phyloP scores from a whole-genome alignment of 2,113 vertebrate species.

The Pelobates fuscus region DNA sequence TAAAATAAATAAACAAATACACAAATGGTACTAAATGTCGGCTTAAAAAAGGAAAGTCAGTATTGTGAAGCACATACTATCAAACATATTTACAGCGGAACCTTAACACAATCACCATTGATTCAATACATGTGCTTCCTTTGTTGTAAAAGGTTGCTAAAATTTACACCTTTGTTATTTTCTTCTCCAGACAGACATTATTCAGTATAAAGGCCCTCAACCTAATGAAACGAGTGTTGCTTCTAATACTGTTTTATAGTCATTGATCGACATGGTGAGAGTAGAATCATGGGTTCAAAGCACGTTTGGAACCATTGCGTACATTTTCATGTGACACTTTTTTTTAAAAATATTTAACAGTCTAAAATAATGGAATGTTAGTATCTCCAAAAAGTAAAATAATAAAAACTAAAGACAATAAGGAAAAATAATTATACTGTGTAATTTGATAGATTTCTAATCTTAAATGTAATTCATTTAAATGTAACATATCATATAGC shows the following conservation, averaged over 20 bases:
- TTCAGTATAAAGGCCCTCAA: slow-evolving; percentile 68
- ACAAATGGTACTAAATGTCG: too few species aligned
- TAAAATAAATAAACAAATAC: too few species aligned
- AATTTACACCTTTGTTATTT: slow-evolving; percentile 70
- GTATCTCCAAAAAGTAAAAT: too few species aligned
- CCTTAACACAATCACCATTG: slow-evolving; percentile 67
- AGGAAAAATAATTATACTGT: too few species aligned
- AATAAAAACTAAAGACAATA: too few species aligned
- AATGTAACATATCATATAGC: too few species aligned
- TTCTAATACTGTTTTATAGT: slow-evolving; percentile 75
- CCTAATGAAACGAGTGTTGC: slow-evolving; percentile 68
- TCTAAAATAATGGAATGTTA: too few species aligned
- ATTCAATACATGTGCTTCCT: slow-evolving; percentile 71
- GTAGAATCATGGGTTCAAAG: slow-evolving; percentile 65
- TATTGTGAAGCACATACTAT: slow-evolving; percentile 62
- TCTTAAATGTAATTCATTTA: too few species aligned
- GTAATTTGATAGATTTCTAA: too few species aligned
- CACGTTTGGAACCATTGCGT: slow-evolving; percentile 66
- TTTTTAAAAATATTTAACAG: too few species aligned
- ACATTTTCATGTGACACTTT: slow-evolving; percentile 67
- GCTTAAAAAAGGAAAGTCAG: neutral
- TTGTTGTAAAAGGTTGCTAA: slow-evolving; percentile 70
- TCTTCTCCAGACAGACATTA: slow-evolving; percentile 65
- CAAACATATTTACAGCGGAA: slow-evolving; percentile 70
- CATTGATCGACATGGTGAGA: slow-evolving; percentile 72